A percentile compares a stretch with the other conserved stretches of the same genome.
These are phyloP conservation scores for Cottus gobio DNA, from an alignment of 2,113 vertebrate genomes.

Conservation along the genomic window DNA sequence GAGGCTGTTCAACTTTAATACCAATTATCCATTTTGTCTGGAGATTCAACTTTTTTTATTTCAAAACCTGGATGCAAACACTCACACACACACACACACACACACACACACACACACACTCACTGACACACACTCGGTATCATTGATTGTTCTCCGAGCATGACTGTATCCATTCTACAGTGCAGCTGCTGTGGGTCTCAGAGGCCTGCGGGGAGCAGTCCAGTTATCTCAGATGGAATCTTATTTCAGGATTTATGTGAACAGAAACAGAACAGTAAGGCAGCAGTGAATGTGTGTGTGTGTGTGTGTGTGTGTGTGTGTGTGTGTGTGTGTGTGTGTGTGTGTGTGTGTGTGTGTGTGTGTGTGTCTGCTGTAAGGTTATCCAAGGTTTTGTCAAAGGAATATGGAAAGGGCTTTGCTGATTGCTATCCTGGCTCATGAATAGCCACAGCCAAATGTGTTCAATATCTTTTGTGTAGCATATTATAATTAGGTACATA, in stretches of 20 bases:
- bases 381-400: conserved; percentile 40
- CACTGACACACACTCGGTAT: conserved; percentile 27
- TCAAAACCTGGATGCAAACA: conserved; percentile 1
- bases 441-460: conserved; percentile 37
- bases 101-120: conserved; percentile 20
- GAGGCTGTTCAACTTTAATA: conserved; percentile 26
- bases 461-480: conserved; percentile 45
- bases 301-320: conserved; percentile 15
- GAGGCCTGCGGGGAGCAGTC: conserved; percentile 61
- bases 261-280: conserved; percentile 58
- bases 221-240: conserved; percentile 73
- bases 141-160: conserved; percentile 65
- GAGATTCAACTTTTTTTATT: conserved; percentile 9
- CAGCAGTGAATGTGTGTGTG: conserved; percentile 29
- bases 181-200: conserved; percentile 59
- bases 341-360: conserved; percentile 18
- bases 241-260: conserved; percentile 72
- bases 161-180: conserved; percentile 40
- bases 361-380: conserved; percentile 42
- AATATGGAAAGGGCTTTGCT: conserved; percentile 39
- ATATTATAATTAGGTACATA: conserved; percentile 45
- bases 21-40: conserved; percentile 18
- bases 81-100: neutral
- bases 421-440: conserved; percentile 30
- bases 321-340: conserved; percentile 22